phyloP scores from a whole-genome alignment of 1,140 invertebrate species.

The Mamestra configurata region DNA sequence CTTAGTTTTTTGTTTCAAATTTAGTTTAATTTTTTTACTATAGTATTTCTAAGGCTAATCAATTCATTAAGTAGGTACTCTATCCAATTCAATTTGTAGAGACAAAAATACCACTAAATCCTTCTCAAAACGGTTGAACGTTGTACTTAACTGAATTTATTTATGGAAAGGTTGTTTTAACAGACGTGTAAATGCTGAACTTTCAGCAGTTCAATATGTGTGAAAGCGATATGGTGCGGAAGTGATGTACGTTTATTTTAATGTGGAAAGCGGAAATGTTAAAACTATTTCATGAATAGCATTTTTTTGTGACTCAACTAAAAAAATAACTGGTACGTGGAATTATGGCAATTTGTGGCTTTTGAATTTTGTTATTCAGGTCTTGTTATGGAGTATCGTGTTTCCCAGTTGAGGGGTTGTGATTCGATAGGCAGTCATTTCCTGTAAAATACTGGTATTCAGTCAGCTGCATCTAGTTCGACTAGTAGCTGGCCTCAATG shows the following conservation, averaged over 20 bases:
- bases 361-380: no score
- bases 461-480: no score
- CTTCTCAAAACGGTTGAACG: background rate
- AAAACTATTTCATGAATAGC: background rate
- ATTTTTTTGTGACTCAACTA: background rate
- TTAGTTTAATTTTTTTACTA: no score
- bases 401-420: constrained; percentile 64
- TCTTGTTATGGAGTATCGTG: no score
- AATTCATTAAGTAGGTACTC: no score
- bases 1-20: no score
- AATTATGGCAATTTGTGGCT: no score
- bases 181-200: constrained; percentile 16
- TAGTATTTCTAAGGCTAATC: no score
- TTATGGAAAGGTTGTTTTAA: constrained; percentile 29
- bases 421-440: no score
- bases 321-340: no score
- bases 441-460: no score
- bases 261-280: background rate
- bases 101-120: constrained; percentile 10
- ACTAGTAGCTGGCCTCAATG: no score
- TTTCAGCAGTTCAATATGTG: constrained; percentile 14
- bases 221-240: constrained; percentile 23
- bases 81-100: constrained; percentile 1
- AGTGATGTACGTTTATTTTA: constrained; percentile 23
- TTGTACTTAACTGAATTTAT: constrained; percentile 36